A percentile compares a stretch with the other conserved stretches of the same genome.
Conservation (phyloP, 2,797 vertebrate genomes). For the Acanthornis magna region DNA sequence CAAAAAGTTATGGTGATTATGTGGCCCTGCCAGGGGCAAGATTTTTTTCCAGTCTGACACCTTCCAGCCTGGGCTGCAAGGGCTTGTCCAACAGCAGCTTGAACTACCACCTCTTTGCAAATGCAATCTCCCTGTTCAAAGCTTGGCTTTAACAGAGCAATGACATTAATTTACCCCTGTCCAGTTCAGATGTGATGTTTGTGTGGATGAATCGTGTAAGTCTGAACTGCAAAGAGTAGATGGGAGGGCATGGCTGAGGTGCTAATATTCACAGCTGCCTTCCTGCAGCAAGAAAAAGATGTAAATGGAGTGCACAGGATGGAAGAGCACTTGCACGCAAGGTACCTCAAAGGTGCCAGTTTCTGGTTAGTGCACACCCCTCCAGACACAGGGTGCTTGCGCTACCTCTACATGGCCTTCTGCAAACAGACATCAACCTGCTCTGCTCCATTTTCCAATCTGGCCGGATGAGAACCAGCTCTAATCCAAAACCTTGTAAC, state of each 20-base stretch:
- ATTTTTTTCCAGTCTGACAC: not conserved
- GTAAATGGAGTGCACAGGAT: not conserved
- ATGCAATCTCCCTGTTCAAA: not conserved
- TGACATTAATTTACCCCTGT: not conserved
- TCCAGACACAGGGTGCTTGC: not conserved
- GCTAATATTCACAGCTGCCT: not conserved
- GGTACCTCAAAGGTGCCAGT: not conserved
- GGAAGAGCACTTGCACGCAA: not conserved
- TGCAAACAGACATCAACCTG: not conserved
- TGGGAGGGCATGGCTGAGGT: not conserved
- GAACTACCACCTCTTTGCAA: not conserved
- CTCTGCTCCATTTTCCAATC: not conserved
- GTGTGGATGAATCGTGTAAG: not conserved
- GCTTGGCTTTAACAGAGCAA: not conserved
- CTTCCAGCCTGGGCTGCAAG: not conserved
- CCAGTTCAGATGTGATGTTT: not conserved
- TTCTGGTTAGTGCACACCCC: not conserved
- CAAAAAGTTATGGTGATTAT: not conserved
- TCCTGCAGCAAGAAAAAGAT: not conserved
- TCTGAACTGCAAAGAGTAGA: not conserved
- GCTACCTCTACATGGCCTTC: not conserved
- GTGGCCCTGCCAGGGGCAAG: not conserved
- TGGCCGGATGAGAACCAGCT: not conserved
- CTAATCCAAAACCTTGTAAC: not conserved
- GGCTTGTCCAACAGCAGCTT: not conserved